These are phyloP conservation scores for Paramuricea clavata DNA, from an alignment of 92 coral and sea anemone genomes.

Conservation along the genomic window DNA sequence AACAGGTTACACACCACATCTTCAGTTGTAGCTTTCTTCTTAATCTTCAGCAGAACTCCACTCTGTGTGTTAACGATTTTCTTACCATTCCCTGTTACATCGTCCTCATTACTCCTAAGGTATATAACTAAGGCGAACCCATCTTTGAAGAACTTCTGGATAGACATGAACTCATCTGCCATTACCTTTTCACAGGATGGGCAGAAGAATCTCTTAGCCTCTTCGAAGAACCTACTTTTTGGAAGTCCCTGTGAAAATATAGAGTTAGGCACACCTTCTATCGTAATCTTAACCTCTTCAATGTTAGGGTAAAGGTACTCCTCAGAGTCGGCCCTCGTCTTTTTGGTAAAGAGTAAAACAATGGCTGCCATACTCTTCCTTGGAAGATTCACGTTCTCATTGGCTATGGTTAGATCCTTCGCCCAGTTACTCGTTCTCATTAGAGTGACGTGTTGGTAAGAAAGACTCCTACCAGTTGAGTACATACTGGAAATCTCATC, in stretches of 20 bases:
- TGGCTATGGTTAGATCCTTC: neutral
- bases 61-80: constrained; percentile 30
- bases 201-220: constrained; percentile 42
- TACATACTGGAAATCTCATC: neutral
- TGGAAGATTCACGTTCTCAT: neutral
- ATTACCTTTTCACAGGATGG: neutral
- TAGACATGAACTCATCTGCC: constrained; percentile 30
- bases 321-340: neutral
- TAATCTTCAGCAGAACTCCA: constrained; percentile 25
- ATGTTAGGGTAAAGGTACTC: neutral
- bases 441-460: constrained; percentile 1
- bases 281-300: neutral
- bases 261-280: constrained; percentile 16
- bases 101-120: constrained; percentile 15
- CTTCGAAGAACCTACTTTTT: constrained; percentile 27
- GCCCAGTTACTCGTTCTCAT: neutral
- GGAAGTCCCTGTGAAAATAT: constrained; percentile 10
- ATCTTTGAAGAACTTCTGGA: constrained; percentile 33
- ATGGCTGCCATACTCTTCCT: constrained; percentile 5
- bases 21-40: constrained; percentile 13
- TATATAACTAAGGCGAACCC: constrained; percentile 17
- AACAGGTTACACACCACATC: constrained; percentile 29
- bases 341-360: neutral
- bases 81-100: neutral
- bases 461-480: neutral